Percentiles rank a stretch among this genome's conserved stretches.
Conservation (phyloP, 2,797 vertebrate genomes). For the Melanotaenia boesemani region DNA sequence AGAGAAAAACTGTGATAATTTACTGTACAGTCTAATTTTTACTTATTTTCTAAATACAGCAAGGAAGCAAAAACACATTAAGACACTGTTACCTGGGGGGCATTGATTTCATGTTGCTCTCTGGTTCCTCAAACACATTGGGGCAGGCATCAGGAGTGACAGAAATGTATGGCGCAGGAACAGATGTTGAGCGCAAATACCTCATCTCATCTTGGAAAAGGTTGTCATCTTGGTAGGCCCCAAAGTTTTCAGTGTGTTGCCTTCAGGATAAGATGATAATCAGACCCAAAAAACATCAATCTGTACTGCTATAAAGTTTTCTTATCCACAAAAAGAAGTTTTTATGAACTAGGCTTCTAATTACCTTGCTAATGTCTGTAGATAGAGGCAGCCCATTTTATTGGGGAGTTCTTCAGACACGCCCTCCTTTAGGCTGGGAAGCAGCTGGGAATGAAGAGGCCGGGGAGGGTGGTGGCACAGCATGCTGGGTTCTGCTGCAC, state of each 20-base stretch:
- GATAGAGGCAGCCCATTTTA: conserved; percentile 98
- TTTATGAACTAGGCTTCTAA: conserved; percentile 11
- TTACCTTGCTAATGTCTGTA: conserved; percentile 97
- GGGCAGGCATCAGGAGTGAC: conserved; percentile 98
- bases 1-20: neutral
- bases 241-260: conserved; percentile 98
- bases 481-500: conserved; percentile 95
- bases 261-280: conserved; percentile 70
- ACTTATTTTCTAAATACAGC: neutral
- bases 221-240: conserved; percentile 95
- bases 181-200: conserved; percentile 96
- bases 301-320: neutral
- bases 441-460: conserved; percentile 92
- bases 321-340: neutral
- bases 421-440: conserved; percentile 97
- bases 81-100: conserved; percentile 91
- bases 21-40: neutral
- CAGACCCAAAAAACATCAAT: conserved; percentile 1
- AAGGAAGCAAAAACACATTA: neutral
- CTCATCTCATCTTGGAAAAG: conserved; percentile 99
- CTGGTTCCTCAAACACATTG: conserved; percentile 98
- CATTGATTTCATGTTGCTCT: conserved; percentile 99
- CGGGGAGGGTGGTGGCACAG: conserved; percentile 95
- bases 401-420: conserved; percentile 95
- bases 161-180: conserved; percentile 97